phyloP scores from a whole-genome alignment of 2,888 invertebrate species.

The Drosophila phalerata region DNA sequence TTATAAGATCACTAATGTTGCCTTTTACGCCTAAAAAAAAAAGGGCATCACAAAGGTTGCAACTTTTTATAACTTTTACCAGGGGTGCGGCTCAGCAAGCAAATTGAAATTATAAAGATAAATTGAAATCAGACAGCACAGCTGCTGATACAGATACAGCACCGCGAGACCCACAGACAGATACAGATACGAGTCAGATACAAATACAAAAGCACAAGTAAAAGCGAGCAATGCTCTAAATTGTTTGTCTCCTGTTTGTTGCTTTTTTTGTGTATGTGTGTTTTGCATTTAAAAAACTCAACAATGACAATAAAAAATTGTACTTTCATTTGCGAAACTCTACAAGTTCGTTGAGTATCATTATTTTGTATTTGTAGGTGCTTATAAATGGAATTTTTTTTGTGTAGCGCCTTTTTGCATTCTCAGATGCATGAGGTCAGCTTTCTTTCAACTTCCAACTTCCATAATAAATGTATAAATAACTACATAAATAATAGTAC shows the following conservation, averaged over 20 bases:
- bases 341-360: constrained; percentile 10
- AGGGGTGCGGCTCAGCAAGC: constrained; percentile 43
- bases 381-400: constrained; percentile 49
- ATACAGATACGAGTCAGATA: constrained; percentile 11
- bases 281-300: constrained; percentile 49
- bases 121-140: constrained; percentile 67
- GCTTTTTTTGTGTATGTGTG: constrained; percentile 12
- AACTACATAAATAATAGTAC: constrained; percentile 57
- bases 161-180: constrained; percentile 31
- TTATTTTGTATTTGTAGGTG: constrained; percentile 55
- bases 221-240: constrained; percentile 64
- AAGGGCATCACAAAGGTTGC: constrained; percentile 17
- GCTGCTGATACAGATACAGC: constrained; percentile 39
- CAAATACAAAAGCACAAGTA: constrained; percentile 59
- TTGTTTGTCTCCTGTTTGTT: constrained; percentile 46
- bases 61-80: constrained; percentile 7
- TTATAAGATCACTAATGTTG: background rate
- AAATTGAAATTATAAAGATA: constrained; percentile 75
- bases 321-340: constrained; percentile 67
- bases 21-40: constrained; percentile 5
- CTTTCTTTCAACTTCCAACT: constrained; percentile 55
- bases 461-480: constrained; percentile 54
- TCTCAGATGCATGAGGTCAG: constrained; percentile 64
- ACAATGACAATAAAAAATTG: constrained; percentile 59
- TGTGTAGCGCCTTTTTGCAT: constrained; percentile 41